phyloP scores from a whole-genome alignment of 2,888 invertebrate species.

The Dicyrtomina minuta region DNA sequence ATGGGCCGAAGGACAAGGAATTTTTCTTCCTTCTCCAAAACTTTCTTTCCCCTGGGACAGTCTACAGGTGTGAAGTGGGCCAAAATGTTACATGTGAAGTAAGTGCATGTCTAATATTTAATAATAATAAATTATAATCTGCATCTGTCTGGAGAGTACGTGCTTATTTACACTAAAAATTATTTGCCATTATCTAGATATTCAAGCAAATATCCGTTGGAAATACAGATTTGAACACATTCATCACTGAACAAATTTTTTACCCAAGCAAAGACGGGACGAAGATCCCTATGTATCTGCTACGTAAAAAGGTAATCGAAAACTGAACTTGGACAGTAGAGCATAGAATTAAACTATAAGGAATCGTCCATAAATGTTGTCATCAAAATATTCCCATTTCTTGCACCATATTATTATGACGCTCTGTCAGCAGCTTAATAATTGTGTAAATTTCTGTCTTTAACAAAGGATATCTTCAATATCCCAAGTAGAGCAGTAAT shows the following conservation, averaged over 20 bases:
- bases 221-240: conserved; percentile 58
- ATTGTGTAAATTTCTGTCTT: no score
- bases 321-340: neutral
- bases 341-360: no score
- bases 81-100: conserved; percentile 54
- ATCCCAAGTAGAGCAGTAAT: neutral
- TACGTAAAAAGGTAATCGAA: conserved; percentile 65
- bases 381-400: no score
- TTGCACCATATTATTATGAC: neutral
- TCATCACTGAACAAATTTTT: conserved; percentile 85
- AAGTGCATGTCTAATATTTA: conserved; percentile 73
- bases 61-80: conserved; percentile 70
- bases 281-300: conserved; percentile 92
- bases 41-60: conserved; percentile 65
- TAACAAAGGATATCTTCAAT: neutral
- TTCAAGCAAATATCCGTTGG: conserved; percentile 55
- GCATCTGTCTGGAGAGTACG: no score
- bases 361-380: no score
- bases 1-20: conserved; percentile 21
- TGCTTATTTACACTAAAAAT: no score
- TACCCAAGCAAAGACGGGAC: conserved; percentile 91
- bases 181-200: conserved; percentile 56
- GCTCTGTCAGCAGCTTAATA: no score
- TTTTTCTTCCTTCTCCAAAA: conserved; percentile 26
- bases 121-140: conserved; percentile 59